phyloP scores from a whole-genome alignment of 2,888 invertebrate genomes.

The Clunio marinus region DNA sequence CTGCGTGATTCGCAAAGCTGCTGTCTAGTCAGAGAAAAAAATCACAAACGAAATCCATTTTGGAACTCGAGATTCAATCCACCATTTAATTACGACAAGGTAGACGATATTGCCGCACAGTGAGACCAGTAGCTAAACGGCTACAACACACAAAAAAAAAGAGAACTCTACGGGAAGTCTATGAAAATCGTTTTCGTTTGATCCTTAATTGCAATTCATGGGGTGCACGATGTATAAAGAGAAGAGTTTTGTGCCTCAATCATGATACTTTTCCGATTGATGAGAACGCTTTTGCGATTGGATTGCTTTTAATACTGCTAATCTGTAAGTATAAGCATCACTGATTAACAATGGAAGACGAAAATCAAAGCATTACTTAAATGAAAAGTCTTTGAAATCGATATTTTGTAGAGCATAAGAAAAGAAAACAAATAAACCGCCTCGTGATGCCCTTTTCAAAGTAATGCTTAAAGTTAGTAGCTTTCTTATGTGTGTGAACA shows the following conservation, averaged over 20 bases:
- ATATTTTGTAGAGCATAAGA: constrained; percentile 14
- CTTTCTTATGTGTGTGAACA: not conserved
- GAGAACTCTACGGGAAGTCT: not conserved
- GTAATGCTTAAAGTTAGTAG: constrained; percentile 2
- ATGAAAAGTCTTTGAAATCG: constrained; percentile 12
- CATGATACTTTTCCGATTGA: constrained; percentile 1
- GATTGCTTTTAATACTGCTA: not conserved
- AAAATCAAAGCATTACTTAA: constrained; percentile 6
- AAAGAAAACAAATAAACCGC: constrained; percentile 23
- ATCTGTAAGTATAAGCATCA: not conserved
- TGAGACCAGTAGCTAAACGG: constrained; percentile 9
- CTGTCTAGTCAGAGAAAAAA: constrained; percentile 1
- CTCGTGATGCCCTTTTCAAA: constrained; percentile 9
- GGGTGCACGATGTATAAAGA: no score
- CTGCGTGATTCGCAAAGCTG: not conserved
- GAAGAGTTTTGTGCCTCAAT: no score
- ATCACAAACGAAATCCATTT: not conserved
- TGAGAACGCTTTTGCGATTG: not conserved
- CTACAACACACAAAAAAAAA: no score
- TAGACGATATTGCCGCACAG: constrained; percentile 3
- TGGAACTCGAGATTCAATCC: constrained; percentile 1
- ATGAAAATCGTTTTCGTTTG: constrained; percentile 12
- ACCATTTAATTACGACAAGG: constrained; percentile 10
- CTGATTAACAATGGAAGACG: constrained; percentile 1
- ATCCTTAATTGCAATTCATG: constrained; percentile 18